phyloP scores from a whole-genome alignment of 1,140 invertebrate genomes.

The Ceratitis capitata region DNA sequence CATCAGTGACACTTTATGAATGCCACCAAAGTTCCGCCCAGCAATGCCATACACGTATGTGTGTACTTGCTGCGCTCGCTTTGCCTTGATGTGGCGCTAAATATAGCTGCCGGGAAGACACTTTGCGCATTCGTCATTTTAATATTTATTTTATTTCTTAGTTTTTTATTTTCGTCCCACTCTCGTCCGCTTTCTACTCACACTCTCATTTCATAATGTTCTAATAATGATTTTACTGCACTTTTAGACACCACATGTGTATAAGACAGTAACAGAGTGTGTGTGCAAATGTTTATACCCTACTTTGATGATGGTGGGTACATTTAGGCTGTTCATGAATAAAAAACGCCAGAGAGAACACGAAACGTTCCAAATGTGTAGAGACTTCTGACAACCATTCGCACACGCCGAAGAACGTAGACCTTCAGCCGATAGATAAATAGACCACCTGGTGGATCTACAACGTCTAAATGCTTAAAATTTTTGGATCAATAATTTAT shows the following conservation, averaged over 20 bases:
- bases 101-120: conserved; percentile 63
- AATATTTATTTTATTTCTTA: conserved; percentile 15
- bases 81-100: conserved; percentile 43
- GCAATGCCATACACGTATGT: neutral
- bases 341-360: no score
- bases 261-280: neutral
- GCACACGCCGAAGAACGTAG: no score
- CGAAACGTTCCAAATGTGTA: no score
- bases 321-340: no score
- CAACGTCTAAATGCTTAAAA: no score
- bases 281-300: neutral
- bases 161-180: neutral
- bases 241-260: neutral
- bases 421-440: no score
- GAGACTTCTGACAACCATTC: no score
- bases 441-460: no score
- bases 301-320: no score
- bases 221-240: conserved; percentile 41
- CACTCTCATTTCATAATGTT: conserved; percentile 37
- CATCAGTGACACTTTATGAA: neutral
- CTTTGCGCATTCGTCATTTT: conserved; percentile 50
- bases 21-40: neutral
- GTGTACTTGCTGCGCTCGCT: neutral
- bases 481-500: no score
- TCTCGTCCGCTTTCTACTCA: no score